A percentile compares a stretch with the other conserved stretches of the same genome.
Conservation (phyloP, 2,888 invertebrate species). For the Metacarcinus magister region DNA sequence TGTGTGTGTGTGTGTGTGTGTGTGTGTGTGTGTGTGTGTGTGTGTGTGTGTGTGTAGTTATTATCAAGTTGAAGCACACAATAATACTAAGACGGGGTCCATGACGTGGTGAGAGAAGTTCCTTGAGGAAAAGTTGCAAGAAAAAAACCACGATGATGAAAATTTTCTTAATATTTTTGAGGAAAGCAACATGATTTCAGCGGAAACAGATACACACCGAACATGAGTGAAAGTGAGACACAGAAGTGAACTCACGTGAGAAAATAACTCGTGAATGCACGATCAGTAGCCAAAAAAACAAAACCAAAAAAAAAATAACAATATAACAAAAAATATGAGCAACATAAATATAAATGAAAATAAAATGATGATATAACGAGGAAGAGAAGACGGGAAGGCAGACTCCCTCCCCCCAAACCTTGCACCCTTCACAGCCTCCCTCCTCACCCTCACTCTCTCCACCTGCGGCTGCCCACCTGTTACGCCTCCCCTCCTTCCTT, state of each 20-base stretch:
- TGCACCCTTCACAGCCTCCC: conserved; percentile 28
- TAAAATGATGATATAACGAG: neutral
- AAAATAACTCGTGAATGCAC: neutral
- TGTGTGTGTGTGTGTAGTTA: no score
- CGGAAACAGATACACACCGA: neutral
- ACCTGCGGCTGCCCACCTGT: conserved; percentile 17
- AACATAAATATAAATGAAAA: neutral
- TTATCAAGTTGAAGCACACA: no score
- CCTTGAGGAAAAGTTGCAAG: neutral
- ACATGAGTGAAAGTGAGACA: neutral
- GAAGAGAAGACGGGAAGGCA: neutral
- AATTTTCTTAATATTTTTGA: neutral
- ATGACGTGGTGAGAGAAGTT: no score
- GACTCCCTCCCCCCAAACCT: neutral
- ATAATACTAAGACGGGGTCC: no score
- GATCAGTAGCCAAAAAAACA: neutral
- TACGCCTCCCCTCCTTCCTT: neutral
- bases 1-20: no score
- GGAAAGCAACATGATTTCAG: neutral
- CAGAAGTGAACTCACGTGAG: no score
- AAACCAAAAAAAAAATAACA: neutral
- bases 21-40: no score
- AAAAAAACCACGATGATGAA: neutral
- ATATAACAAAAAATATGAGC: neutral
- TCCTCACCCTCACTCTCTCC: conserved; percentile 26